Conservation (phyloP, 2,113 vertebrate genomes). For the Ursus arctos region DNA sequence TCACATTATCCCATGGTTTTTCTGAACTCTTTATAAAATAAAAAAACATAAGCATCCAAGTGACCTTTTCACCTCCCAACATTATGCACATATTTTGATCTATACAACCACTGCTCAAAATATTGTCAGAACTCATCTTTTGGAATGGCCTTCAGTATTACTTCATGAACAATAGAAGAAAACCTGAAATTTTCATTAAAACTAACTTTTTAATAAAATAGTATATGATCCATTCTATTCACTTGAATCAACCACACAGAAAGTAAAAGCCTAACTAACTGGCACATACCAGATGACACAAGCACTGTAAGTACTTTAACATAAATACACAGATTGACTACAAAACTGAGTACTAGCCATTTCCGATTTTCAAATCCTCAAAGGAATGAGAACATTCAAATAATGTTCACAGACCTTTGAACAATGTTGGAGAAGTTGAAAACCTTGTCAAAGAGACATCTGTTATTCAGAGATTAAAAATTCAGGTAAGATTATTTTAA, state of each 20-base stretch:
- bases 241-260: neutral
- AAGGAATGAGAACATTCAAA: neutral
- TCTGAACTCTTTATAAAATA: neutral
- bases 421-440: neutral
- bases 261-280: neutral
- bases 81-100: neutral
- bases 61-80: neutral
- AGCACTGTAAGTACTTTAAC: accelerated
- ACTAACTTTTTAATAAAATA: neutral
- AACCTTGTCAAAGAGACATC: neutral
- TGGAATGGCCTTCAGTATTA: neutral
- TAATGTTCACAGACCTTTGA: neutral
- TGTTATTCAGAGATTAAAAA: neutral
- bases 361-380: neutral
- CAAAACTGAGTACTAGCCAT: neutral
- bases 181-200: constrained; percentile 20
- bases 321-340: neutral
- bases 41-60: neutral
- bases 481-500: neutral
- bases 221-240: neutral
- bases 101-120: neutral
- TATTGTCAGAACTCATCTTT: neutral
- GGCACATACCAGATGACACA: neutral
- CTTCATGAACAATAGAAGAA: neutral
- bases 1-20: neutral